Evolutionary conservation across 2,888 invertebrate genomes (phyloP).

Genomic region (Drosophila putrida): DNA sequence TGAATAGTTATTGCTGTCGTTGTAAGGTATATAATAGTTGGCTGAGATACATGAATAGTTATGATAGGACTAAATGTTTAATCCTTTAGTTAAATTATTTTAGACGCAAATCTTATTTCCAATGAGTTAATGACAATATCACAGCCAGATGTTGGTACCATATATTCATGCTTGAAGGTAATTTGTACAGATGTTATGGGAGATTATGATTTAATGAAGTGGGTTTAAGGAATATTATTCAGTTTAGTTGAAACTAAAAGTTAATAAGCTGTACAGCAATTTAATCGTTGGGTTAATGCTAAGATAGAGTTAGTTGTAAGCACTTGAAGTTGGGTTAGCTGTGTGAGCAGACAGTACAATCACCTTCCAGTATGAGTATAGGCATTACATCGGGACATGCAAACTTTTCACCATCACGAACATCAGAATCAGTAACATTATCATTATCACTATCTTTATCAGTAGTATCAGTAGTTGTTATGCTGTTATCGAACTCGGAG

Average conservation of each 20-base stretch:
- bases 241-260: constrained; percentile 16
- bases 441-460: constrained; percentile 32
- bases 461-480: constrained; percentile 18
- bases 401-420: constrained; percentile 78
- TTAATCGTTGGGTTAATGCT: constrained; percentile 21
- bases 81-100: background rate
- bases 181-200: constrained; percentile 62
- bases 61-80: background rate
- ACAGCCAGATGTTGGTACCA: constrained; percentile 44
- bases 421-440: constrained; percentile 27
- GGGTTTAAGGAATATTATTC: background rate
- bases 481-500: constrained; percentile 45
- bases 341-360: constrained; percentile 76
- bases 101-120: background rate
- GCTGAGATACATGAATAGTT: background rate
- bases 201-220: background rate
- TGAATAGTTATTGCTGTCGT: too few relatives aligned
- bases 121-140: constrained; percentile 8
- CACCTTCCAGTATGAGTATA: constrained; percentile 95
- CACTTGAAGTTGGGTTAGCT: constrained; percentile 41
- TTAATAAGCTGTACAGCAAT: constrained; percentile 57
- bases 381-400: constrained; percentile 89
- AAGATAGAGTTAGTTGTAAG: constrained; percentile 44
- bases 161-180: constrained; percentile 46
- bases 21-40: too few relatives aligned